These are phyloP conservation scores for Apistogramma diplotaenia DNA, from an alignment of 2,113 vertebrate species.

Conservation along the genomic window DNA sequence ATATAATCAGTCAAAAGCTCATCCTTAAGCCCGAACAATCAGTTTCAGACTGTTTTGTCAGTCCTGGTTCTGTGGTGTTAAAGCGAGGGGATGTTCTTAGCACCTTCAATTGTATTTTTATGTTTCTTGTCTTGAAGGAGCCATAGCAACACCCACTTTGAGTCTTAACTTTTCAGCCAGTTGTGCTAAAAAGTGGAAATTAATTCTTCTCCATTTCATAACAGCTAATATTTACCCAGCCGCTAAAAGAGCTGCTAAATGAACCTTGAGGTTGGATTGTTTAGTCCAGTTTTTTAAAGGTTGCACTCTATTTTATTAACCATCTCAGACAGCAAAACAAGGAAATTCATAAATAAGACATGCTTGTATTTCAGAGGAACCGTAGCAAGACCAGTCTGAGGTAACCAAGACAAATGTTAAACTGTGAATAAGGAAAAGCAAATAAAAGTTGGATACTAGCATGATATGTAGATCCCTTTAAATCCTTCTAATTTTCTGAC, in stretches of 20 bases:
- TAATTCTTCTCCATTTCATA: not conserved
- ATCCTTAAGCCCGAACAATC: too few relatives aligned
- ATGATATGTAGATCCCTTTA: not conserved
- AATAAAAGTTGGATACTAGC: not conserved
- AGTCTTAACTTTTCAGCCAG: not conserved
- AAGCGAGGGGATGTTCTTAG: too few relatives aligned
- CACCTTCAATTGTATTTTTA: too few relatives aligned
- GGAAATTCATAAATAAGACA: not conserved
- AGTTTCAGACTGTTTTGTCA: too few relatives aligned
- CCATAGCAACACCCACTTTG: not conserved
- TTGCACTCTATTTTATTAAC: not conserved
- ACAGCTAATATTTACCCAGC: not conserved
- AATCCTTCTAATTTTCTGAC: not conserved
- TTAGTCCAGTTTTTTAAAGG: not conserved
- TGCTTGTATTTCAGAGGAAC: not conserved
- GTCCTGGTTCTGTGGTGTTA: too few relatives aligned
- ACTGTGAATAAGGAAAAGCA: not conserved
- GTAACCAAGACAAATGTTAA: not conserved
- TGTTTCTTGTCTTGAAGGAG: too few relatives aligned
- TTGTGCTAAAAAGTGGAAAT: not conserved
- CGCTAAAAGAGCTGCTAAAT: not conserved
- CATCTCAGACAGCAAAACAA: not conserved
- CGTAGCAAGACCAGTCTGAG: not conserved
- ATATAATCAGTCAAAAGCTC: too few relatives aligned
- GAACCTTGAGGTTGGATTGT: not conserved